Evolutionary conservation across 2,797 vertebrate genomes (phyloP).

Genomic region (Mormyrops boulengeri): DNA sequence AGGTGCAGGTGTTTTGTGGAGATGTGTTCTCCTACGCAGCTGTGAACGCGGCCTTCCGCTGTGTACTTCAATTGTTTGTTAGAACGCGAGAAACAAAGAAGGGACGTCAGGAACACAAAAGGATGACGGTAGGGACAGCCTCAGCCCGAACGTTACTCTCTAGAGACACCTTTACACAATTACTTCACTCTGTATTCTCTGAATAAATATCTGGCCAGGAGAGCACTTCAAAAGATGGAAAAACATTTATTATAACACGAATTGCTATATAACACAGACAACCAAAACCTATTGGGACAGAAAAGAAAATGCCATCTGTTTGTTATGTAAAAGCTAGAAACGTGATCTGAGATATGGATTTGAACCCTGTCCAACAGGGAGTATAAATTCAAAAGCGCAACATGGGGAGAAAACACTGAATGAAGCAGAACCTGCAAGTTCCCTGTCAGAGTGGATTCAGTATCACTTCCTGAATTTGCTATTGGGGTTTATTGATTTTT

Average conservation of each 20-base stretch:
- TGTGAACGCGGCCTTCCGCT: neutral
- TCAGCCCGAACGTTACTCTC: neutral
- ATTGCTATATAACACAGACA: slow-evolving; percentile 1
- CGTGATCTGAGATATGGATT: neutral
- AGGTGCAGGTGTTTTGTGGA: neutral
- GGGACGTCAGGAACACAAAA: slow-evolving; percentile 7
- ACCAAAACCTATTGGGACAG: neutral
- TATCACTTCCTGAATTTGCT: slow-evolving; percentile 60
- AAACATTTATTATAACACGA: neutral
- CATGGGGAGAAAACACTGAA: slow-evolving; percentile 30
- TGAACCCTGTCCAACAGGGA: neutral
- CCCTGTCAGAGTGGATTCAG: slow-evolving; percentile 51
- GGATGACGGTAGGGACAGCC: neutral
- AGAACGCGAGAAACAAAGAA: neutral
- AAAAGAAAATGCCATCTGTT: neutral
- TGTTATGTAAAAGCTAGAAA: neutral
- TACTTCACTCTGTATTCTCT: neutral
- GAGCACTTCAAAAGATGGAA: neutral
- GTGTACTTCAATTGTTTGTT: neutral
- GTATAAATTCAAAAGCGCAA: slow-evolving; percentile 18
- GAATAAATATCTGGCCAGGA: neutral
- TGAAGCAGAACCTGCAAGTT: slow-evolving; percentile 40
- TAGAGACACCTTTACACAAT: neutral
- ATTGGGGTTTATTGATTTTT: slow-evolving; percentile 63
- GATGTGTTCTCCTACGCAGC: neutral